Percentiles rank a stretch among this genome's conserved stretches.
Evolutionary conservation across 64 coral and sea anemone genomes (phyloP).

Genomic region (Anthopleura sola): DNA sequence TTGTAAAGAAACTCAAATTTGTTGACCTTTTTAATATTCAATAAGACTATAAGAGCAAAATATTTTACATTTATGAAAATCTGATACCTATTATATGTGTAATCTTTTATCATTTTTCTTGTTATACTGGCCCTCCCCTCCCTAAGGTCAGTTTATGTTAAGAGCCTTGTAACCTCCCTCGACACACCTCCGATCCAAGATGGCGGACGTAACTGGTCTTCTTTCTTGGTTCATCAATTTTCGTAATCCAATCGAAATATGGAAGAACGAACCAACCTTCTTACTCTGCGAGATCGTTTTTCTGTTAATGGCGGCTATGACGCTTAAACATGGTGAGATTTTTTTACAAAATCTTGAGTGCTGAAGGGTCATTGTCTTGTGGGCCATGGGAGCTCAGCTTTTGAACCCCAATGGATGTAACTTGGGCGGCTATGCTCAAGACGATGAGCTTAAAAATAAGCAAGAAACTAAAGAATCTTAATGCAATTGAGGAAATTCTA

Average conservation of each 20-base stretch:
- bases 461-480: too few species aligned
- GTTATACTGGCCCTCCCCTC: background rate
- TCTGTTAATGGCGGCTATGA: conserved; percentile 18
- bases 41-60: background rate
- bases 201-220: background rate
- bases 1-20: too few species aligned
- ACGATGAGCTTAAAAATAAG: too few species aligned
- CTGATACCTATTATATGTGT: background rate
- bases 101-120: background rate
- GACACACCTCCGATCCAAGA: background rate
- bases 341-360: background rate
- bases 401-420: too few species aligned
- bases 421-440: too few species aligned
- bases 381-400: too few species aligned
- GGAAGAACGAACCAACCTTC: conserved; percentile 13
- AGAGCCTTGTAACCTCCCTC: background rate
- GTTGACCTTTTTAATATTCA: too few species aligned
- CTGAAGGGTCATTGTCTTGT: too few species aligned
- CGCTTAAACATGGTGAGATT: conserved; percentile 11
- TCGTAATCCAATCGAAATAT: conserved; percentile 19
- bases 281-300: conserved; percentile 13
- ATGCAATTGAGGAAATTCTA: too few species aligned
- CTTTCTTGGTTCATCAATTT: conserved; percentile 5
- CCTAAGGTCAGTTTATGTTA: background rate
- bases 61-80: background rate